Evolutionary conservation across 2,113 vertebrate species (phyloP).

Genomic region (Conger conger): DNA sequence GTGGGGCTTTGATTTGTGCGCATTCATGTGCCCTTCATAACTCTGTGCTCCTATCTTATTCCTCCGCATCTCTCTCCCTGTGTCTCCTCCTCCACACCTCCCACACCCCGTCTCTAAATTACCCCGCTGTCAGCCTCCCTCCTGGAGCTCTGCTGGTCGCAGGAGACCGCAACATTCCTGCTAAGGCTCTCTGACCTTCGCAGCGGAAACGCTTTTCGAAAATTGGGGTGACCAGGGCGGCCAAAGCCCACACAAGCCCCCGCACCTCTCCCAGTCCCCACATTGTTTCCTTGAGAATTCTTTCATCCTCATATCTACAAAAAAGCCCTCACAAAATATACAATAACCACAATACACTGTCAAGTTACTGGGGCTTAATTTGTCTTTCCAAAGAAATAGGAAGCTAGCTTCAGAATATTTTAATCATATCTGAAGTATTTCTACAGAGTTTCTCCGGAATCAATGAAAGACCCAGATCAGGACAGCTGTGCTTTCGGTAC

Average conservation of each 20-base stretch:
- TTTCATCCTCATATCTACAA: not conserved
- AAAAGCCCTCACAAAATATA: not conserved
- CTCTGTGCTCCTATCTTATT: not conserved
- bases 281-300: not conserved
- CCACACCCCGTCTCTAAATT: not conserved
- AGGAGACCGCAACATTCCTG: constrained; percentile 24
- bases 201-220: not conserved
- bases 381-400: not conserved
- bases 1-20: not conserved
- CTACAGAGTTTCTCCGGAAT: not conserved
- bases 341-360: not conserved
- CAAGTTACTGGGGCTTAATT: not conserved
- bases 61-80: not conserved
- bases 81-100: not conserved
- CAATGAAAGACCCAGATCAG: not conserved
- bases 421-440: too few relatives aligned
- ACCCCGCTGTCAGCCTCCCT: not conserved
- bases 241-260: not conserved
- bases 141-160: not conserved
- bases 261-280: not conserved
- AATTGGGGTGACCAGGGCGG: not conserved
- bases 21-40: not conserved
- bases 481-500: not conserved
- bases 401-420: not conserved
- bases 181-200: not conserved